A percentile compares a stretch with the other conserved stretches of the same genome.
Evolutionary conservation across 2,113 vertebrate genomes (phyloP).

Genomic region (Panurus biarmicus): DNA sequence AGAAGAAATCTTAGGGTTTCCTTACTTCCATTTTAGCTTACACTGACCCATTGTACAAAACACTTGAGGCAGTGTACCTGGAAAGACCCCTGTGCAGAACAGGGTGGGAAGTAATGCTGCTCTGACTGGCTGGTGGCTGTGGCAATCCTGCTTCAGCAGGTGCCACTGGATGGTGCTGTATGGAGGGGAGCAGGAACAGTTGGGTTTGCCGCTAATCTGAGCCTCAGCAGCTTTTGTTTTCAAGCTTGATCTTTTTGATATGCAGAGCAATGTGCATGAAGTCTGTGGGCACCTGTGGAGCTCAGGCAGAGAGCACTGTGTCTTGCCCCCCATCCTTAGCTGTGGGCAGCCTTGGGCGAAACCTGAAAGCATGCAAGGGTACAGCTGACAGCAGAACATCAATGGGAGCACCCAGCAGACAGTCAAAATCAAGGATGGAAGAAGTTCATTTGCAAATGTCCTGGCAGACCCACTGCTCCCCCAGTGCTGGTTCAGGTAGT

Average conservation of each 20-base stretch:
- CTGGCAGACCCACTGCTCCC: not conserved
- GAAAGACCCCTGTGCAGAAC: not conserved
- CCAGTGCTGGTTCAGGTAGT: not conserved
- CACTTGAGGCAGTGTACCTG: not conserved
- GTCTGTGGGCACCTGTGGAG: fast-evolving
- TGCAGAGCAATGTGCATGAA: not conserved
- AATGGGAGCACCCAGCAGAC: fast-evolving
- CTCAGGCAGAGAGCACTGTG: not conserved
- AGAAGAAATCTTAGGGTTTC: not conserved
- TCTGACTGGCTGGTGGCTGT: fast-evolving
- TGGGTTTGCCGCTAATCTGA: not conserved
- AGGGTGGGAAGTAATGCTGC: not conserved
- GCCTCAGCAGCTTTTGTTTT: not conserved
- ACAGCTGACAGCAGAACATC: not conserved
- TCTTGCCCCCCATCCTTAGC: too few relatives aligned
- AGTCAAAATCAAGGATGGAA: not conserved
- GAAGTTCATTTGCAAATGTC: not conserved
- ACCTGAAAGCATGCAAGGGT: not conserved
- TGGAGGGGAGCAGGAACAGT: fast-evolving
- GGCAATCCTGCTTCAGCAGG: not conserved
- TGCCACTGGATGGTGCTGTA: not conserved
- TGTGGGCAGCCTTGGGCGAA: not conserved
- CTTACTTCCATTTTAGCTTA: not conserved
- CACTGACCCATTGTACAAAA: not conserved
- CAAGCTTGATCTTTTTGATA: not conserved